Evolutionary conservation across 2,888 invertebrate genomes (phyloP).

Genomic region (Ectemnius lituratus): DNA sequence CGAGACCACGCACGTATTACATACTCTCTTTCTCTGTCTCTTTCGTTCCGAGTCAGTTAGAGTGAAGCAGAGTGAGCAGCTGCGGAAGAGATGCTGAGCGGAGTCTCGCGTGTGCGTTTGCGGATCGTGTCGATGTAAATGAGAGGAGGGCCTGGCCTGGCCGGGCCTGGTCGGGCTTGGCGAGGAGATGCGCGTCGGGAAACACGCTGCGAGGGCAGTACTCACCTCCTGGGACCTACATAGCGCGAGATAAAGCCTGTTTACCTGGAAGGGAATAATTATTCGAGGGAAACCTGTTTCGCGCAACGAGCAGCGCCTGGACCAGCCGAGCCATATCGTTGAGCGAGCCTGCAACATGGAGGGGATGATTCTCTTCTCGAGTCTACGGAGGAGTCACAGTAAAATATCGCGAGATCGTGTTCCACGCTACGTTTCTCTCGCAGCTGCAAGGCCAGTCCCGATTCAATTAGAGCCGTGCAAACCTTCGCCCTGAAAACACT

Average conservation of each 20-base stretch:
- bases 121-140: constrained; percentile 28
- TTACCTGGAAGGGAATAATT: constrained; percentile 60
- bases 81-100: no score
- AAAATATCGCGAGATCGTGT: constrained; percentile 51
- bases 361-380: constrained; percentile 26
- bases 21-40: no score
- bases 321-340: no score
- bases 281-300: constrained; percentile 56
- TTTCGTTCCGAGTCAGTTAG: neutral
- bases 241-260: constrained; percentile 54
- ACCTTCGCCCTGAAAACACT: no score
- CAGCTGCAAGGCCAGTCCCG: constrained; percentile 40
- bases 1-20: no score
- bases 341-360: neutral
- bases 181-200: constrained; percentile 21
- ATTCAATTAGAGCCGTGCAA: constrained; percentile 49
- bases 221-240: constrained; percentile 41
- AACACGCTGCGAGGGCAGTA: constrained; percentile 25
- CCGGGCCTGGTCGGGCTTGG: neutral
- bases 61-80: neutral
- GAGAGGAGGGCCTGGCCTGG: neutral
- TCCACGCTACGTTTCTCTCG: constrained; percentile 42
- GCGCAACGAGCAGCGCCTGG: constrained; percentile 24
- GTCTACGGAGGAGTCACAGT: constrained; percentile 27
- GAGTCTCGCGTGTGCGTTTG: neutral